phyloP scores from a whole-genome alignment of 2,797 vertebrate genomes.

The Nyctibius grandis region DNA sequence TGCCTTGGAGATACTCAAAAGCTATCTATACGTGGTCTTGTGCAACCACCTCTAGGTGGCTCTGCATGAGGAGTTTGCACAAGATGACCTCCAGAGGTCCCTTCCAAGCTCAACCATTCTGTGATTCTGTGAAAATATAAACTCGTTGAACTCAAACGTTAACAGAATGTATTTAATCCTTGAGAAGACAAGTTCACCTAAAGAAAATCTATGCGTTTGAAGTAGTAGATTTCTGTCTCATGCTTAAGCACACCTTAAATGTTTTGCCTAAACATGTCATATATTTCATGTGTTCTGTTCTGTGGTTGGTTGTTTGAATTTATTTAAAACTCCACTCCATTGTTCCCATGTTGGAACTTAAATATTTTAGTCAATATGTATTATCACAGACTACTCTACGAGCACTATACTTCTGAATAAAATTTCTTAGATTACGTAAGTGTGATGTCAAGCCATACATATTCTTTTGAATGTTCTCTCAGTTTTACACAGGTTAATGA shows the following conservation, averaged over 20 bases:
- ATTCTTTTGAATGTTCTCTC: not conserved
- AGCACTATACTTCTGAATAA: not conserved
- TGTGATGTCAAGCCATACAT: not conserved
- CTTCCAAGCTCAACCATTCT: not conserved
- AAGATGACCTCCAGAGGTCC: not conserved
- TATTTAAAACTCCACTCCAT: not conserved
- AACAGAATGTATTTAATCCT: not conserved
- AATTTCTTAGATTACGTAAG: not conserved
- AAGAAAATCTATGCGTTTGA: not conserved
- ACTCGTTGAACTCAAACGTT: not conserved
- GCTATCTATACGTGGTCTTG: not conserved
- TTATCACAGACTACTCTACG: not conserved
- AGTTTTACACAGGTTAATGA: not conserved
- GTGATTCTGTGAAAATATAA: not conserved
- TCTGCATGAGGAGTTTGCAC: not conserved
- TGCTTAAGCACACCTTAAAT: not conserved
- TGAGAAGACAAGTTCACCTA: not conserved
- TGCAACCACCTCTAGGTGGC: not conserved
- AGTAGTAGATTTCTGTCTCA: not conserved
- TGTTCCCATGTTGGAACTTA: not conserved
- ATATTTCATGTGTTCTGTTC: not conserved
- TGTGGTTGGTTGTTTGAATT: not conserved
- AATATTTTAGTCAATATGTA: not conserved
- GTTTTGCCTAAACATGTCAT: not conserved
- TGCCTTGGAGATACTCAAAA: not conserved